phyloP scores from a whole-genome alignment of 2,797 vertebrate species.

The Chaetophractus vellerosus region DNA sequence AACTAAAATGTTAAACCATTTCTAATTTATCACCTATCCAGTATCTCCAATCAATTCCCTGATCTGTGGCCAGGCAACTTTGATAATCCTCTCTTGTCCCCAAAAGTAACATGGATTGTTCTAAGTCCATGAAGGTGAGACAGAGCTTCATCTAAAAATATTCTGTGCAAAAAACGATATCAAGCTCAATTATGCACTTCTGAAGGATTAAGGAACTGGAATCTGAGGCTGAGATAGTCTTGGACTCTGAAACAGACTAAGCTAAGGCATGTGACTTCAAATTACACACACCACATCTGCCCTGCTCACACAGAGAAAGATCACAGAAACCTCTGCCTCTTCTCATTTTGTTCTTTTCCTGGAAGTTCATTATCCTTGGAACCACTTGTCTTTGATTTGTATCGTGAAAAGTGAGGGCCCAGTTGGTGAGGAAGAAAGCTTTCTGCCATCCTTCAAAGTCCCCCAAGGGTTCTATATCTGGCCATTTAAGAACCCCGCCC shows the following conservation, averaged over 20 bases:
- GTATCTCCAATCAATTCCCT: background rate
- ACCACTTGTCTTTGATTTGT: background rate
- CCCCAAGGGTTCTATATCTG: background rate
- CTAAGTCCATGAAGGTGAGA: slow-evolving; percentile 40
- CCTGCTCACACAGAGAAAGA: background rate
- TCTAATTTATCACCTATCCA: background rate
- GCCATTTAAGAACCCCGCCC: background rate
- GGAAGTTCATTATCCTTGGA: background rate
- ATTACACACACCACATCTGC: rapidly evolving
- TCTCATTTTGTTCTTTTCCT: background rate
- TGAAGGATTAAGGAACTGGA: background rate
- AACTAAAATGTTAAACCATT: slow-evolving; percentile 11
- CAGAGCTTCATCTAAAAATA: background rate
- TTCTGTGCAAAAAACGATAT: background rate
- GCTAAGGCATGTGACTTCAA: background rate
- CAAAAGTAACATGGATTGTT: background rate
- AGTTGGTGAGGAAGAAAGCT: background rate
- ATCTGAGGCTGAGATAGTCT: background rate
- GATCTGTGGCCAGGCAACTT: background rate
- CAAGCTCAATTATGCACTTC: background rate
- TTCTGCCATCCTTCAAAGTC: background rate
- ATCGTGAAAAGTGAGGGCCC: background rate
- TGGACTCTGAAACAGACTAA: background rate
- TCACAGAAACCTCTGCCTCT: background rate
- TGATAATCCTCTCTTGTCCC: background rate